These are phyloP conservation scores for Drosophila imparisetae DNA, from an alignment of 2,888 invertebrate species.

Conservation along the genomic window DNA sequence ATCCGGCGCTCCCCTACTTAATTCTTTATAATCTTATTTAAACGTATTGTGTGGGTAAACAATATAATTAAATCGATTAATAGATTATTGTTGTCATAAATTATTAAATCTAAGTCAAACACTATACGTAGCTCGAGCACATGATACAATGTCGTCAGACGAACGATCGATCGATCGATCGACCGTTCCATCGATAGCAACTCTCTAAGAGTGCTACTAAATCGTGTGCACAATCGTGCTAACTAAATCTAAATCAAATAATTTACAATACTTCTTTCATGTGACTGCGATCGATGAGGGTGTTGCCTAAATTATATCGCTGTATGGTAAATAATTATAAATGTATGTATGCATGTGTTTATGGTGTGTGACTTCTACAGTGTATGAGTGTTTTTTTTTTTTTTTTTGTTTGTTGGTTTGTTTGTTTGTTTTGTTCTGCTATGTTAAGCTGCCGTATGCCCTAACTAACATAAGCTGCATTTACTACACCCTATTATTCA, in stretches of 20 bases:
- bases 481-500: slow-evolving; percentile 65
- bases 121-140: slow-evolving; percentile 49
- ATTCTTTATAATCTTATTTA: slow-evolving; percentile 26
- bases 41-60: slow-evolving; percentile 22
- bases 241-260: slow-evolving; percentile 70
- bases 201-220: slow-evolving; percentile 56
- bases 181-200: slow-evolving; percentile 45
- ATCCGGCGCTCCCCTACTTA: slow-evolving; percentile 20
- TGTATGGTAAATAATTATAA: slow-evolving; percentile 23
- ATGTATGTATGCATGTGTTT: slow-evolving; percentile 21
- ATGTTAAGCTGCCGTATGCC: slow-evolving; percentile 41
- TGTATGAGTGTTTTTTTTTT: slow-evolving; percentile 22
- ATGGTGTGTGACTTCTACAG: slow-evolving; percentile 16
- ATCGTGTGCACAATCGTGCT: slow-evolving; percentile 54
- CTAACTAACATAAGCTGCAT: slow-evolving; percentile 62
- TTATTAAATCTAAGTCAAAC: slow-evolving; percentile 75
- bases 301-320: slow-evolving; percentile 42
- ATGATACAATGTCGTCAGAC: slow-evolving; percentile 33
- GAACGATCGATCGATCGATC: slow-evolving; percentile 32
- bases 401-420: slow-evolving; percentile 17
- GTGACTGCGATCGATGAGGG: slow-evolving; percentile 72
- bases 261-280: slow-evolving; percentile 78
- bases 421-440: slow-evolving; percentile 23
- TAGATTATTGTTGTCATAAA: slow-evolving; percentile 77
- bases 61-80: slow-evolving; percentile 68